Conservation (phyloP, 2,888 invertebrate genomes). For the Dryocosmus kuriphilus region DNA sequence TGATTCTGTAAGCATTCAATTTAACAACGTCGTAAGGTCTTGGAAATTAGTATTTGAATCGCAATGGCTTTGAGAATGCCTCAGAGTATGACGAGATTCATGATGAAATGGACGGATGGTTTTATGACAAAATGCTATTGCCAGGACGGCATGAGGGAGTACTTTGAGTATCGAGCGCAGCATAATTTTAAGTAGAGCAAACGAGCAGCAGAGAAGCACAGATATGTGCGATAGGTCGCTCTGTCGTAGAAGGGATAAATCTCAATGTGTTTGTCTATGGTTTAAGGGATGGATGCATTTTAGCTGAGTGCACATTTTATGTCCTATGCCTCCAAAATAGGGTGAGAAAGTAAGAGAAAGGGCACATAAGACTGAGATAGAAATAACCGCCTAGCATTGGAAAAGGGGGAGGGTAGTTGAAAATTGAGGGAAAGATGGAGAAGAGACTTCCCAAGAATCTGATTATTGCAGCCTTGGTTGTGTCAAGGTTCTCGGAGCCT, state of each 20-base stretch:
- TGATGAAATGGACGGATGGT: neutral
- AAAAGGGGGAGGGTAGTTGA: neutral
- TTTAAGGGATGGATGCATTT: neutral
- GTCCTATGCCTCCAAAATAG: neutral
- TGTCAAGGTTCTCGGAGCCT: constrained; percentile 58
- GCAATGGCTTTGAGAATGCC: neutral
- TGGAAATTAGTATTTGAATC: neutral
- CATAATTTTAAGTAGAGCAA: neutral
- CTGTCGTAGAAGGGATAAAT: neutral
- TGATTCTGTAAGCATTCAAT: neutral
- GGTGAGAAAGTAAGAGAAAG: neutral
- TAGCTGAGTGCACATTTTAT: neutral
- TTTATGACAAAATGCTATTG: neutral
- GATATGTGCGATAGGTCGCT: neutral
- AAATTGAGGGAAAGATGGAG: constrained; percentile 28
- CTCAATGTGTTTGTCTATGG: neutral
- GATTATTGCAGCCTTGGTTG: constrained; percentile 70
- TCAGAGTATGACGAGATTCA: neutral
- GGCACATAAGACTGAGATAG: neutral
- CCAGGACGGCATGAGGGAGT: neutral
- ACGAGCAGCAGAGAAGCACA: neutral
- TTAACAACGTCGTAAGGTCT: neutral
- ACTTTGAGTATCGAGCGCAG: neutral
- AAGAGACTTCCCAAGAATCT: constrained; percentile 63
- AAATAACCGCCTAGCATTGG: neutral